phyloP scores from a whole-genome alignment of 2,113 vertebrate genomes.

The Eulacestoma nigropectus region DNA sequence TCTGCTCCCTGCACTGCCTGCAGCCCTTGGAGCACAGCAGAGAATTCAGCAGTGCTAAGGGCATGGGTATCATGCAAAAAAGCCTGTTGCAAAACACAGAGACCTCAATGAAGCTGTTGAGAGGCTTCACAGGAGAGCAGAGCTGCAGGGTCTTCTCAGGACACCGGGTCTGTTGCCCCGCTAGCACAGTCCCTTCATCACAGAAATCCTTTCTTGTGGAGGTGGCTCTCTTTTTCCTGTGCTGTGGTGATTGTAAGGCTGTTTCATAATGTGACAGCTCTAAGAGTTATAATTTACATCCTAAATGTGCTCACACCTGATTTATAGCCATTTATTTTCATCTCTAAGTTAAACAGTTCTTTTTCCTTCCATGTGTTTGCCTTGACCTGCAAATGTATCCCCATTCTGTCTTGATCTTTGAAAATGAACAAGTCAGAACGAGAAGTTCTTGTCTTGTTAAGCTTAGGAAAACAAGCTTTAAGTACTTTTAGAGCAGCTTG shows the following conservation, averaged over 20 bases:
- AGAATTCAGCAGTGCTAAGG: not conserved
- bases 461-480: slow-evolving; percentile 16
- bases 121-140: not conserved
- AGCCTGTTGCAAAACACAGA: not conserved
- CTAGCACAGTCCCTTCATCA: not conserved
- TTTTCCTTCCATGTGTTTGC: not conserved
- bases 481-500: not conserved
- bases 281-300: not conserved
- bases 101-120: not conserved
- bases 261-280: not conserved
- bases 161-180: not conserved
- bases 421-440: not conserved
- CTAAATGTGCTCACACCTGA: not conserved
- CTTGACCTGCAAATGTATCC: not conserved
- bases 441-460: slow-evolving; percentile 11
- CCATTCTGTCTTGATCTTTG: not conserved
- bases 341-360: not conserved
- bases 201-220: not conserved
- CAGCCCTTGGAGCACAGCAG: not conserved
- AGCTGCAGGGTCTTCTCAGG: not conserved
- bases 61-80: not conserved
- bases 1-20: not conserved
- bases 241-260: not conserved
- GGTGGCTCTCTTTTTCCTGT: not conserved
- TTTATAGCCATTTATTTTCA: slow-evolving; percentile 8